Percentiles rank a stretch among this genome's conserved stretches.
These are phyloP conservation scores for Tetranychus piercei DNA, from an alignment of 2,888 invertebrate species.

Conservation along the genomic window DNA sequence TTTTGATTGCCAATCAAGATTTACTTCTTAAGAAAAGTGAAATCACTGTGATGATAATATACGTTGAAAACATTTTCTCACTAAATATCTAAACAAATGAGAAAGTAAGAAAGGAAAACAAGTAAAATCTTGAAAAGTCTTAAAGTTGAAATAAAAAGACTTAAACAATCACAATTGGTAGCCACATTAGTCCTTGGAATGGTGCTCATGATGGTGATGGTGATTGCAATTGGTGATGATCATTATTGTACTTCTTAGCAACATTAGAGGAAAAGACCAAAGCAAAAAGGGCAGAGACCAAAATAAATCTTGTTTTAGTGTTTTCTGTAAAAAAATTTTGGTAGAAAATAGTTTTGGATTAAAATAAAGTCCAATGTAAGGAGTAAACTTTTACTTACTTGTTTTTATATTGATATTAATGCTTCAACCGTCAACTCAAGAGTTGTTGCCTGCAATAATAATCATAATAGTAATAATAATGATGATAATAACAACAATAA, in stretches of 20 bases:
- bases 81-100: background rate
- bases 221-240: background rate
- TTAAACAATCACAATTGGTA: background rate
- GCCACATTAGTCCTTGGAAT: background rate
- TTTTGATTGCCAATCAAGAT: background rate
- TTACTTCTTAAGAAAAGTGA: too few species aligned
- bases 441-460: background rate
- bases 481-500: background rate
- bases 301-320: background rate
- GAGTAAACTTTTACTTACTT: background rate
- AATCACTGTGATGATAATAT: background rate
- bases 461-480: background rate
- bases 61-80: background rate
- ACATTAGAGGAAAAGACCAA: background rate
- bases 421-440: background rate
- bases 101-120: background rate
- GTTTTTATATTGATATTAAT: background rate
- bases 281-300: background rate
- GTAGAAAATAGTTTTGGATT: background rate
- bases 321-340: background rate
- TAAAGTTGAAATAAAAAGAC: background rate
- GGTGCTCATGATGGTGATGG: background rate
- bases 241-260: background rate
- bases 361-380: background rate
- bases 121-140: background rate